These are phyloP conservation scores for Synanceia verrucosa DNA, from an alignment of 2,797 vertebrate genomes.

Conservation along the genomic window DNA sequence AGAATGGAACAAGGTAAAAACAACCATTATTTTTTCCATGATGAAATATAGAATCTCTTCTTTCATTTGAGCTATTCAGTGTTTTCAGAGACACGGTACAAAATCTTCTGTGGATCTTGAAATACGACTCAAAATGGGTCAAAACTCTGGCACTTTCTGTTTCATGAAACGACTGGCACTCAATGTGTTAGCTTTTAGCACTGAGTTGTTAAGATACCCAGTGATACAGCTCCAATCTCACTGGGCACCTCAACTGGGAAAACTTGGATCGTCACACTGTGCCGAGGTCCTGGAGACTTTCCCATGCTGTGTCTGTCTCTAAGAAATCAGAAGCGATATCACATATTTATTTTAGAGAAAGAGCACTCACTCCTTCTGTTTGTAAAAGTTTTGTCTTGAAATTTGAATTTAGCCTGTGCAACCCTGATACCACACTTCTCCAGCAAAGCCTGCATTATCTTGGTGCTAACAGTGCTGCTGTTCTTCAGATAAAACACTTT, in stretches of 20 bases:
- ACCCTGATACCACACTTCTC: neutral
- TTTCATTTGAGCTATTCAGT: too few species aligned
- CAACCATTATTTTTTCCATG: too few species aligned
- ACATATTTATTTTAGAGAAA: constrained; percentile 7
- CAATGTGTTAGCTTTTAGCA: neutral
- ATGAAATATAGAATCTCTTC: too few species aligned
- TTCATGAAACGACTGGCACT: too few species aligned
- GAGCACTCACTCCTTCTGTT: constrained; percentile 2
- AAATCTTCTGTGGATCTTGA: too few species aligned
- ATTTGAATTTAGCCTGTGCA: constrained; percentile 4
- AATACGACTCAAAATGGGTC: too few species aligned
- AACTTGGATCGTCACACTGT: neutral
- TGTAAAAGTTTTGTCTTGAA: constrained; percentile 11
- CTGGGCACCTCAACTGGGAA: neutral
- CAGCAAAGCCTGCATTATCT: neutral
- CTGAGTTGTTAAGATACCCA: neutral
- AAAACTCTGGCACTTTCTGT: too few species aligned
- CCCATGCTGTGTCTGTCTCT: constrained; percentile 3
- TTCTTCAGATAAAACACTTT: neutral
- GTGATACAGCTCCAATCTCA: neutral
- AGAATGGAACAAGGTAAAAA: too few species aligned
- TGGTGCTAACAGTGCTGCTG: neutral
- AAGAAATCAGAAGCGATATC: constrained; percentile 30
- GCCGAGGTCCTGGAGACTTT: constrained; percentile 14
- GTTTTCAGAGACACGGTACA: too few species aligned